phyloP scores from a whole-genome alignment of 2,797 vertebrate species.

The Phalloptychus januarius region DNA sequence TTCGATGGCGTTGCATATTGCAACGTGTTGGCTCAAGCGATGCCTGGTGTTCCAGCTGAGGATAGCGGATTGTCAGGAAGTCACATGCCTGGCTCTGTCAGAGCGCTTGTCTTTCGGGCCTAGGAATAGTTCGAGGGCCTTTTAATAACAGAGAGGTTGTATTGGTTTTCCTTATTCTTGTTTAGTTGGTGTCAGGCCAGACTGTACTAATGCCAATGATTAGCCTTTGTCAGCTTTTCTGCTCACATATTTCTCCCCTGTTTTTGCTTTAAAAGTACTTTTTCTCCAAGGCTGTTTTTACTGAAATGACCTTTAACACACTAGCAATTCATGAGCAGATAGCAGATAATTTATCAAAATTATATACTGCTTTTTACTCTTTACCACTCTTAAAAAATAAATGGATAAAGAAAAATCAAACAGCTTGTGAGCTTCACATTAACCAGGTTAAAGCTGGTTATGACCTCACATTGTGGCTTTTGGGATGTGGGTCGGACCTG shows the following conservation, averaged over 20 bases:
- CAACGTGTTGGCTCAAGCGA: constrained; percentile 64
- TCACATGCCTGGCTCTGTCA: constrained; percentile 62
- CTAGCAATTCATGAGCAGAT: constrained; percentile 16
- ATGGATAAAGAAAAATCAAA: too few species aligned
- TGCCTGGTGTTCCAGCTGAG: constrained; percentile 56
- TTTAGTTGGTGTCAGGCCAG: neutral
- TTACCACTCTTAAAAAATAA: too few species aligned
- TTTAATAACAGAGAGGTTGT: neutral
- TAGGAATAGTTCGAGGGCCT: neutral
- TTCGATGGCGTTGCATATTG: constrained; percentile 28
- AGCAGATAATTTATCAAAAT: constrained; percentile 2
- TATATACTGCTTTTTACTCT: neutral
- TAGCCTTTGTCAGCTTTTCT: constrained; percentile 12
- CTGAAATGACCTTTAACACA: constrained; percentile 53
- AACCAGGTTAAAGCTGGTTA: constrained; percentile 17
- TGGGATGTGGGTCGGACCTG: constrained; percentile 22
- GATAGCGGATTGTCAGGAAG: constrained; percentile 58
- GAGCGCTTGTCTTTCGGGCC: constrained; percentile 43
- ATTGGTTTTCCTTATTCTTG: neutral
- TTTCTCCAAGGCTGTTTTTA: constrained; percentile 37
- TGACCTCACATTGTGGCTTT: constrained; percentile 23
- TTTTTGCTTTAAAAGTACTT: constrained; percentile 9
- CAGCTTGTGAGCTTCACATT: neutral
- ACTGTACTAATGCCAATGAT: constrained; percentile 2
- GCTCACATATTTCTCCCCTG: neutral